phyloP scores from a whole-genome alignment of 1,140 invertebrate species.

The Euschistus heros region DNA sequence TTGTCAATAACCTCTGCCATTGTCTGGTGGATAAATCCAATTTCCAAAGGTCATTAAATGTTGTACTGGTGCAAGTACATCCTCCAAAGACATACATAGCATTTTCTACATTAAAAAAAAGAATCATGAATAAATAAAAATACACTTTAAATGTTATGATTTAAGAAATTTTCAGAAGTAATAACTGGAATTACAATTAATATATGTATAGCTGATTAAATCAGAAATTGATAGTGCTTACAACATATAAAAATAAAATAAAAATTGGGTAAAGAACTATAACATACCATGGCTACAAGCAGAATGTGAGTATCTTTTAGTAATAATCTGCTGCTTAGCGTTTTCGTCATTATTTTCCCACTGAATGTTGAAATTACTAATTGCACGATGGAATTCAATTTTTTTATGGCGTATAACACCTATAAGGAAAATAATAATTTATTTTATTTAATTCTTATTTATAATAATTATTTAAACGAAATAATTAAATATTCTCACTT shows the following conservation, averaged over 20 bases:
- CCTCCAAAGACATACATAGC: constrained; percentile 94
- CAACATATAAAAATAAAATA: too few relatives aligned
- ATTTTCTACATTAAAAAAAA: constrained; percentile 39
- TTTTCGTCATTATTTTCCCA: constrained; percentile 49
- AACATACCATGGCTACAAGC: constrained; percentile 57
- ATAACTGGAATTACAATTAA: too few relatives aligned
- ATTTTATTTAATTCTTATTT: background rate
- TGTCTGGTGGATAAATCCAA: constrained; percentile 75
- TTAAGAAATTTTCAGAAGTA: too few relatives aligned
- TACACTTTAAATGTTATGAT: too few relatives aligned
- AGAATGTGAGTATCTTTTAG: constrained; percentile 84
- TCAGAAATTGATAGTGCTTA: too few relatives aligned
- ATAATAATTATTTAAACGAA: background rate
- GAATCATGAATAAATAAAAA: too few relatives aligned
- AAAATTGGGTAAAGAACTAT: too few relatives aligned
- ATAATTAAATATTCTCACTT: constrained; percentile 47
- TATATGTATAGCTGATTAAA: too few relatives aligned
- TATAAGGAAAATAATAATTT: constrained; percentile 38
- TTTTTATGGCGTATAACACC: constrained; percentile 59
- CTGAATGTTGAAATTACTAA: constrained; percentile 53
- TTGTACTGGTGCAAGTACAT: constrained; percentile 85
- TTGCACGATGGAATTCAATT: constrained; percentile 53
- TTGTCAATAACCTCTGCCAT: constrained; percentile 70
- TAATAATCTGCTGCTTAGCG: constrained; percentile 53
- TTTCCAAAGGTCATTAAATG: constrained; percentile 94